These are phyloP conservation scores for Acridotheres tristis DNA, from an alignment of 2,797 vertebrate species.

Conservation along the genomic window DNA sequence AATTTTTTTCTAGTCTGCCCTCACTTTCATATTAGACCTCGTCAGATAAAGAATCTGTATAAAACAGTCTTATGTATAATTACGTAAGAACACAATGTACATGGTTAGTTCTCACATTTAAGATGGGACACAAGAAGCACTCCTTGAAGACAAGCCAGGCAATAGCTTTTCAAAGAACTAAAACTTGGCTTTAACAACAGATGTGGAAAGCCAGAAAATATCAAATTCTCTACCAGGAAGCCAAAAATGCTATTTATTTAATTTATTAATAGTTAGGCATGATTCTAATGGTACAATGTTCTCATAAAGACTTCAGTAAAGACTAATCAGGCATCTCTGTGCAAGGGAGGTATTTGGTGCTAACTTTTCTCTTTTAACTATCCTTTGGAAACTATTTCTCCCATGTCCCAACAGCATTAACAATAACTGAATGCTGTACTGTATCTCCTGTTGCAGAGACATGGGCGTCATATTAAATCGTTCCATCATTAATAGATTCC, in stretches of 20 bases:
- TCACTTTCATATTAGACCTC: not conserved
- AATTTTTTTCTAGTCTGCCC: not conserved
- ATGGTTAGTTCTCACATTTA: constrained; percentile 18
- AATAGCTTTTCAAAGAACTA: constrained; percentile 55
- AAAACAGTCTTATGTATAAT: not conserved
- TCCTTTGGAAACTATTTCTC: constrained; percentile 15
- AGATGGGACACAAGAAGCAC: constrained; percentile 8
- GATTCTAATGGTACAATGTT: constrained; percentile 24
- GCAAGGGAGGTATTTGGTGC: not conserved
- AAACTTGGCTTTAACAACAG: constrained; percentile 35
- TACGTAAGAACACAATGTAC: not conserved
- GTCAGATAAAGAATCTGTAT: not conserved
- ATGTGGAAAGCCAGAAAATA: constrained; percentile 47
- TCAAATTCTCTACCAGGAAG: constrained; percentile 15
- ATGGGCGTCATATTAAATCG: not conserved
- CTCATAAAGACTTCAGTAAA: not conserved
- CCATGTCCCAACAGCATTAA: not conserved
- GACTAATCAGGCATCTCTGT: constrained; percentile 19
- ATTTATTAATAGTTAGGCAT: constrained; percentile 43
- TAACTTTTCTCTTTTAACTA: not conserved
- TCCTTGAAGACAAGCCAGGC: constrained; percentile 55
- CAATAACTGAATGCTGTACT: not conserved
- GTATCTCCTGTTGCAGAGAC: not conserved
- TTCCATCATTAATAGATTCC: constrained; percentile 20
- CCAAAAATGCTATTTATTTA: constrained; percentile 56